Base-by-base conservation (phyloP, 2,797 vertebrate species). In the Poeciliopsis gracilis region DNA sequence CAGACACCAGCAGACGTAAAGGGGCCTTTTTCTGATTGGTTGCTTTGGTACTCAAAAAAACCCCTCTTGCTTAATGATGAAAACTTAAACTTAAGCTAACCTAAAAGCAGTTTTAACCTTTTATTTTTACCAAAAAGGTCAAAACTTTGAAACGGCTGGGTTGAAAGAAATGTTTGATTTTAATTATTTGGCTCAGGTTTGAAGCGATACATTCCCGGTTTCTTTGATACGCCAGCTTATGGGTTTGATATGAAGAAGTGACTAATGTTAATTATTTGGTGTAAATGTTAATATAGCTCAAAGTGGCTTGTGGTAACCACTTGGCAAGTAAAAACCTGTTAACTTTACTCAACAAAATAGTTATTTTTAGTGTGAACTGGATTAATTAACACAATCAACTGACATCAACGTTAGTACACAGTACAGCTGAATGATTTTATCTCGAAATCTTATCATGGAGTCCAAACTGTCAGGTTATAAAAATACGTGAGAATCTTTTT, bases 21-120 rank as follows among this genome's bases (percentile, higher is more conserved):
- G 43, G 43, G 9, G 41, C 28, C 20, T 45, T 41, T 10, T 23
- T 71, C 11, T 76, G 43, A 83, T 73, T 63, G 81, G 38, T 45
- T 80, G 59, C 15, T 69, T 25, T 41, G 18, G 63, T 69, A 2
- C 1, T 28, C 18, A 69, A 74, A 36, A 36, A 63, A 38, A 23
- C 43, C 63, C 45, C 61, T 51, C 41, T 53, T 53, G 38, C n/a
- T 70, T 55, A 46, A n/a, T 72, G 18, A n/a, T 41, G 74, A 8
- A 4, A 38, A 38, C 36, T 38, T 16, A 8, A 20, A 33, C 36
- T 76, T 72, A n/a, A 43, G 20, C 28, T 57, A 47, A 30, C 33
- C 61, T 38, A 20, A 66, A 15, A 46, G 45, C 12, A 46, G 43
- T 38, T 38, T 38, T 3, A 33, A 33, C 33, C 33, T 33, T 38